Percentiles rank a stretch among this genome's conserved stretches.
Conservation (phyloP, 1,140 invertebrate genomes). For the Solen grandis region DNA sequence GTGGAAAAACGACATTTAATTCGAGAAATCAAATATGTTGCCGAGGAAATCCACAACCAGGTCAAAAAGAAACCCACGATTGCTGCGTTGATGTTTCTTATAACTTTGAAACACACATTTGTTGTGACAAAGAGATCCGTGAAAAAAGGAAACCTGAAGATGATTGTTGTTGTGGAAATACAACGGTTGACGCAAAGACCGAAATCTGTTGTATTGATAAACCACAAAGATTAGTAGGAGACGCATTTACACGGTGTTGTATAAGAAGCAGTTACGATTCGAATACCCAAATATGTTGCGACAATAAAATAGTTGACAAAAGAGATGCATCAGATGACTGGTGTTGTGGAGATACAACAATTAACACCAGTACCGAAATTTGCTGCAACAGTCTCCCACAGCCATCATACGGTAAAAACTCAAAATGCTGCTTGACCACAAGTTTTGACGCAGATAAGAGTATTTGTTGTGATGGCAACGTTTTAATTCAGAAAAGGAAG, state of each 20-base stretch:
- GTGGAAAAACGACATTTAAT: constrained; percentile 41
- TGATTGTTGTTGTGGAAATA: constrained; percentile 42
- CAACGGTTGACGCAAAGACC: constrained; percentile 35
- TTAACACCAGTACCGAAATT: constrained; percentile 31
- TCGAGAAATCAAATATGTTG: constrained; percentile 49
- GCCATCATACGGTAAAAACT: constrained; percentile 16
- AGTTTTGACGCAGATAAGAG: constrained; percentile 40
- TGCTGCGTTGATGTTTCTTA: constrained; percentile 50
- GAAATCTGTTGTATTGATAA: constrained; percentile 48
- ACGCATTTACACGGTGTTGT: constrained; percentile 39
- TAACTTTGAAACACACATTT: constrained; percentile 3
- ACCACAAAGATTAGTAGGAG: constrained; percentile 1
- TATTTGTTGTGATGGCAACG: constrained; percentile 38
- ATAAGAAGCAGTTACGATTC: constrained; percentile 8
- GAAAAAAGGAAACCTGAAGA: constrained; percentile 30
- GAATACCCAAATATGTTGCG: constrained; percentile 6
- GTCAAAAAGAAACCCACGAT: not conserved
- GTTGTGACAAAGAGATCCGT: constrained; percentile 34
- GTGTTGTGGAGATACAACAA: constrained; percentile 34
- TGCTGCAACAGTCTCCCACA: constrained; percentile 35
- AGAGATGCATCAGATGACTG: constrained; percentile 6
- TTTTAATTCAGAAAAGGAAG: constrained; percentile 17
- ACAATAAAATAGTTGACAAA: not conserved
- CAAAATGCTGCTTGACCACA: constrained; percentile 35
- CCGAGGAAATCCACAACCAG: constrained; percentile 35